Evolutionary conservation across 2,113 vertebrate species (phyloP).

Genomic region (Psittacus erithacus): DNA sequence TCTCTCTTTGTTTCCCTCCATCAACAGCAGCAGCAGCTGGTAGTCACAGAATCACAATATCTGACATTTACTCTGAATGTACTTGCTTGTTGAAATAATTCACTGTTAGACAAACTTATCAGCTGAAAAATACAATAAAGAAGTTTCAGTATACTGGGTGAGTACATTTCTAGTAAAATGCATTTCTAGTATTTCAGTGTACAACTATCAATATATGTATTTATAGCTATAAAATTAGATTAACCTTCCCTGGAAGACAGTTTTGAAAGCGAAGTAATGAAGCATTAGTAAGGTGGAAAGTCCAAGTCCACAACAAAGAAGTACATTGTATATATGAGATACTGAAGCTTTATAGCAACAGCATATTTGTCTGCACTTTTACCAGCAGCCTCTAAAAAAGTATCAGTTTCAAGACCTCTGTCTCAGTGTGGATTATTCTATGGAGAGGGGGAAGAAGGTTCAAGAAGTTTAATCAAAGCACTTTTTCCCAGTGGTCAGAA

Average conservation of each 20-base stretch:
- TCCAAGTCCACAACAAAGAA: neutral
- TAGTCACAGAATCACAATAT: conserved; percentile 63
- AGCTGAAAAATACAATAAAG: conserved; percentile 66
- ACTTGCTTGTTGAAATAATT: conserved; percentile 78
- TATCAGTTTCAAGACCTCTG: neutral
- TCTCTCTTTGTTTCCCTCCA: neutral
- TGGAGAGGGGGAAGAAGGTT: neutral
- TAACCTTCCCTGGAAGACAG: neutral
- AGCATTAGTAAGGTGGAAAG: neutral
- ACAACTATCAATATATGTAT: neutral
- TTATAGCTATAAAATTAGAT: conserved; percentile 10
- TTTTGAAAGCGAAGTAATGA: neutral
- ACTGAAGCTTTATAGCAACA: neutral
- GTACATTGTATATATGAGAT: neutral
- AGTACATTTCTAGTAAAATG: neutral
- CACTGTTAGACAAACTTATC: conserved; percentile 71
- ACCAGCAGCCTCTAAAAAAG: neutral
- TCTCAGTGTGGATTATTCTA: neutral
- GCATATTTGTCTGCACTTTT: neutral
- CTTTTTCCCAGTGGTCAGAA: neutral
- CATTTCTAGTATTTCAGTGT: neutral
- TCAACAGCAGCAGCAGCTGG: conserved; percentile 74
- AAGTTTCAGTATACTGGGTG: neutral
- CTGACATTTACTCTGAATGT: conserved; percentile 76
- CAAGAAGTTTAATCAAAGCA: neutral